These are phyloP conservation scores for Thyatira batis DNA, from an alignment of 2,888 invertebrate genomes.

Conservation along the genomic window DNA sequence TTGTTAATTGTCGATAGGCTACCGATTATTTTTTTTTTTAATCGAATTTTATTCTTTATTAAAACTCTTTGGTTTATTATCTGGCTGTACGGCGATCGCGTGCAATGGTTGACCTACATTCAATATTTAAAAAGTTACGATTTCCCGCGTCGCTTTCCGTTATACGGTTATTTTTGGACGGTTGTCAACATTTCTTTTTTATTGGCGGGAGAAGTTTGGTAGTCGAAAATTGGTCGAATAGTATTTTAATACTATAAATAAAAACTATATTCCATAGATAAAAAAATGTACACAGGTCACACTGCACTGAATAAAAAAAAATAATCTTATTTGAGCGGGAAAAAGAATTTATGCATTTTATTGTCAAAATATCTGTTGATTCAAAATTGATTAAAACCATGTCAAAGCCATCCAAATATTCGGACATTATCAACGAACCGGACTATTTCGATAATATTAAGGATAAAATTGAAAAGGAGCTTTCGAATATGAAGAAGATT, in stretches of 20 bases:
- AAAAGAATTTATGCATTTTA: no score
- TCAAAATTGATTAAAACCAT: constrained; percentile 20
- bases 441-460: constrained; percentile 50
- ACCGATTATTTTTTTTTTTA: constrained; percentile 13
- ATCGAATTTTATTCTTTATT: constrained; percentile 12
- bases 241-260: no score
- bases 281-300: no score
- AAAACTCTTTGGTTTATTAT: constrained; percentile 33
- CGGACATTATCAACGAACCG: constrained; percentile 40
- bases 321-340: no score
- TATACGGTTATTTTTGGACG: constrained; percentile 36
- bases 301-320: no score
- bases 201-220: neutral
- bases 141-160: constrained; percentile 17
- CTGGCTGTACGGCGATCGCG: constrained; percentile 39
- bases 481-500: constrained; percentile 61
- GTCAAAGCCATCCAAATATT: constrained; percentile 30
- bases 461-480: constrained; percentile 52
- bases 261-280: no score
- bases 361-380: constrained; percentile 11
- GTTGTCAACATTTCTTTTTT: constrained; percentile 38
- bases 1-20: constrained; percentile 51
- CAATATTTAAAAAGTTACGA: constrained; percentile 44
- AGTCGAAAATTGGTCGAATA: no score
- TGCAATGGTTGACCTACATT: constrained; percentile 49